Evolutionary conservation across 2,888 invertebrate genomes (phyloP).

Genomic region (Pollenia griseotomentosa): DNA sequence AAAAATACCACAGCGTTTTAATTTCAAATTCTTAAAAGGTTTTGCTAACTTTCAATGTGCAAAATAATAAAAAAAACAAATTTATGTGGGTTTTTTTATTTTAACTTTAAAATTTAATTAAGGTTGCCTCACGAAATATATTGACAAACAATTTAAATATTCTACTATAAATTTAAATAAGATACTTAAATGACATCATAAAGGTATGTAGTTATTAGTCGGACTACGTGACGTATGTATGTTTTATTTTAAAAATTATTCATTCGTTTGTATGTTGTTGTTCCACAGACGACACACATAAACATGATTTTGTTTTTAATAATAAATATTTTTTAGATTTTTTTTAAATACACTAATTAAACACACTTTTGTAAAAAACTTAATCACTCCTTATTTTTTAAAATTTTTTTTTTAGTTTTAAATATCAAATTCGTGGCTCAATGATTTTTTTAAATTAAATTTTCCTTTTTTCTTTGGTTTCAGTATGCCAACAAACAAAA

Average conservation of each 20-base stretch:
- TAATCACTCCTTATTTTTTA: constrained; percentile 34
- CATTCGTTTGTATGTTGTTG: not conserved
- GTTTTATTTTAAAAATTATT: constrained; percentile 35
- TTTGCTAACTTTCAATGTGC: constrained; percentile 30
- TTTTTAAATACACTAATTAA: constrained; percentile 21
- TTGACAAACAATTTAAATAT: constrained; percentile 14
- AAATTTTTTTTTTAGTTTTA: constrained; percentile 8
- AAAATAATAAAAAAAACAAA: not conserved
- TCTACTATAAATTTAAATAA: not conserved
- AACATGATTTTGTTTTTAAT: constrained; percentile 17
- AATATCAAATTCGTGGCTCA: constrained; percentile 55
- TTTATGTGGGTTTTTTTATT: constrained; percentile 12
- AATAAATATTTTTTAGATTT: not conserved
- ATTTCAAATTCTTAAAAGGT: constrained; percentile 49
- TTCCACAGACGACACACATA: constrained; percentile 22
- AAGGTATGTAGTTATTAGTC: constrained; percentile 1
- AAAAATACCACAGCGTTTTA: constrained; percentile 27
- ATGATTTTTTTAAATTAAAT: constrained; percentile 44
- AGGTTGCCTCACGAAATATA: not conserved
- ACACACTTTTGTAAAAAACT: constrained; percentile 28
- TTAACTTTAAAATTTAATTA: not conserved
- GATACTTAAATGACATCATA: constrained; percentile 55
- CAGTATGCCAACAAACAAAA: constrained; percentile 46
- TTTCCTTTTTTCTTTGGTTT: constrained; percentile 45
- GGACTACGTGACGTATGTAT: constrained; percentile 68